Evolutionary conservation across 2,797 vertebrate species (phyloP), one percentile per base, ranked within the genome.

Genomic region (Neostethus bicornis): DNA sequence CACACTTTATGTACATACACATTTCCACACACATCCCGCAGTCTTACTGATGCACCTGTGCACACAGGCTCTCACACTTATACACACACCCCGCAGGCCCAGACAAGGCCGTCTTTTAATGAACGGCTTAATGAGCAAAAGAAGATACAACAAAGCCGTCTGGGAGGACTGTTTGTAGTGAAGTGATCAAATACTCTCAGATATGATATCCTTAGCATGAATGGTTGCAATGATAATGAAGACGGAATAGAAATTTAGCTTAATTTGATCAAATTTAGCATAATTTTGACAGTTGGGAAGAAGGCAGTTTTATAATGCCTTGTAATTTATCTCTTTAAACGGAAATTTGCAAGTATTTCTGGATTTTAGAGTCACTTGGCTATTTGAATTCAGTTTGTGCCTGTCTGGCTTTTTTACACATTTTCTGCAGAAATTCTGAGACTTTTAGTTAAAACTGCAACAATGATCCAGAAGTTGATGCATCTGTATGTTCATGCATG

Each of bases 121-220:
- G 77, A 89, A 80, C 65, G 63, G 73, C 76, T 79, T 89, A 86
- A 88, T 86, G 76, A 78, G 79, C 78, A 81, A 77, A 85, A 76
- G 70, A 84, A 83, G 72, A 78, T 74, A 84, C 80, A 84, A 86
- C 77, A 87, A 87, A 88, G 85, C 67, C 39, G 53, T 75, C 85
- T 83, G 80, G 73, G 63, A 85, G 66, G 61, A 77, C 42, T 79
- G 81, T 86, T 87, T 86, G 85, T 78, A 83, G 84, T 79, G 57
- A 75, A 76, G 79, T 80, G 84, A 85, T 86, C 81, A 88, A 80
- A 88, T 74, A 77, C 66, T 44, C 43, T 67, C 42, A 1, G 65
- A 75, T 68, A 70, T 70, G 56, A 85, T 72, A 80, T 70, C 72
- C 77, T 73, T 65, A 70, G 77, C 52, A 72, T 77, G 79, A 82